Evolutionary conservation across 2,888 invertebrate species (phyloP), one percentile per base, ranked within the genome.

Genomic region (Leucoma salicis): DNA sequence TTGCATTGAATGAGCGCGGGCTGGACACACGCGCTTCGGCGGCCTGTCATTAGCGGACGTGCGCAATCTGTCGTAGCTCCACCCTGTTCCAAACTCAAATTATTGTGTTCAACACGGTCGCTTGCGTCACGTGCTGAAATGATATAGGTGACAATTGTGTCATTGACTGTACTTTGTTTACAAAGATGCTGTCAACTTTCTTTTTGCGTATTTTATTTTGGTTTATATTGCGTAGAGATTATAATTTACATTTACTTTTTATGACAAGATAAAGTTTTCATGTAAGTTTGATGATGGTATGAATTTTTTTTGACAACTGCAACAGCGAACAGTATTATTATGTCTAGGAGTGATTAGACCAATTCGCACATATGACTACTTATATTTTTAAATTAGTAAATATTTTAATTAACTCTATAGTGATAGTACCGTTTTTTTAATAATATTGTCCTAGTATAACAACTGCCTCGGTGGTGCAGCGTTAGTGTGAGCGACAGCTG

Each of bases 1-100:
- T 88, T 81, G 87, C 88, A 88, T 88, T 86, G 87, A 88, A 88
- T 88, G 83, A 75, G 62, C 71, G 69, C 78, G 82, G 78, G 80
- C 84, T 79, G 87, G 88, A 85, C 86, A 82, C 75, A 83, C 73
- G 71, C 71, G 70, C 70, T 57, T 69, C 76, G 70, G 72, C 72
- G 83, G 78, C 73, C 88, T 88, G 87, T 87, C 88, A 88, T 88
- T 88, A 87, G 67, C 74, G 81, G 82, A 78, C 82, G 78, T 68
- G 75, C 76, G 70, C 75, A 71, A 74, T 77, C 76, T 70, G 74
- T 71, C 67, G 70, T 71, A 70, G 81, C 82, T 72, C 81, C 81
- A 73, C 81, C 79, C 76, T 63, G 71, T 67, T 71, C 59, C 66
- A 68, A 73, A 76, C 70, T 70, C 74, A 83, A 85, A 87, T 86